These are phyloP conservation scores for Hycleus phaleratus DNA, from an alignment of 1,140 invertebrate genomes.

Conservation along the genomic window DNA sequence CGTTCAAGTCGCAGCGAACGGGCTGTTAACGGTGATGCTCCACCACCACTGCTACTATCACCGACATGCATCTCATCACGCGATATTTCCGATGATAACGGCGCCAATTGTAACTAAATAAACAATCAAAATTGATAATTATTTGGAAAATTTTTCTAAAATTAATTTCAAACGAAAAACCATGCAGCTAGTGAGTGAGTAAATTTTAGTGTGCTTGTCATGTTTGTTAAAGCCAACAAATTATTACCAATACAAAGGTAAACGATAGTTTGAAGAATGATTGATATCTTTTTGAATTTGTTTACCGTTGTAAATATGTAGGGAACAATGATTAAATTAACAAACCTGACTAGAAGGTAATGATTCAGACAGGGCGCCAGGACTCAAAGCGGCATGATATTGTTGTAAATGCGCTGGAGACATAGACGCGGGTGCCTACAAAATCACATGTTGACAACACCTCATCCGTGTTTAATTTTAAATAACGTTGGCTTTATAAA, in stretches of 20 bases:
- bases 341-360: slow-evolving; percentile 73
- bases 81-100: slow-evolving; percentile 50
- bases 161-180: neutral
- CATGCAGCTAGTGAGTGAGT: slow-evolving; percentile 25
- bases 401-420: slow-evolving; percentile 78
- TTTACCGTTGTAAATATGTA: slow-evolving; percentile 14
- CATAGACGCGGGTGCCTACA: slow-evolving; percentile 81
- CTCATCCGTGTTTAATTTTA: slow-evolving; percentile 1
- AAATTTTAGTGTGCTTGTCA: slow-evolving; percentile 20
- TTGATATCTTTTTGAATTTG: neutral
- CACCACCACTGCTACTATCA: slow-evolving; percentile 63
- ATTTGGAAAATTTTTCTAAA: neutral
- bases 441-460: slow-evolving; percentile 30
- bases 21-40: slow-evolving; percentile 75
- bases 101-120: slow-evolving; percentile 58
- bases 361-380: slow-evolving; percentile 62
- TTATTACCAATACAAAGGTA: slow-evolving; percentile 12
- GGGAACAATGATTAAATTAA: slow-evolving; percentile 22
- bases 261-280: neutral
- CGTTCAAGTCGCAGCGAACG: slow-evolving; percentile 77
- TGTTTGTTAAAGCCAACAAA: slow-evolving; percentile 28
- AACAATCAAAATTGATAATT: neutral
- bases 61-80: slow-evolving; percentile 62
- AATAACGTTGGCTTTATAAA: slow-evolving; percentile 20
- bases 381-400: slow-evolving; percentile 60